These are phyloP conservation scores for Augochlora pura DNA, from an alignment of 1,140 invertebrate genomes.

Conservation along the genomic window DNA sequence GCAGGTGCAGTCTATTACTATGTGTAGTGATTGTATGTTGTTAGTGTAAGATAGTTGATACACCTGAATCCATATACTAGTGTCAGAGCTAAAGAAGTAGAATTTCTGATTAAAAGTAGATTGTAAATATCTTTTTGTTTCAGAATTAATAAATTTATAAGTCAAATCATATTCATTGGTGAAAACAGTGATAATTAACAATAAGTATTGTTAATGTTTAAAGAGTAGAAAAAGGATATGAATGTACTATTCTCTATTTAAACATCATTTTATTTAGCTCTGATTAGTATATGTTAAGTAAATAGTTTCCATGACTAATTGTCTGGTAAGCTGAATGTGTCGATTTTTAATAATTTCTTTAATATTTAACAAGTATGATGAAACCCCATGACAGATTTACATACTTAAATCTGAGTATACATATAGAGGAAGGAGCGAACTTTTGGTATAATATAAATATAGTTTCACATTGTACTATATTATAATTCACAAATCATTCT, in stretches of 20 bases:
- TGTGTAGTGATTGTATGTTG: too few species aligned
- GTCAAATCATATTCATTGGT: neutral
- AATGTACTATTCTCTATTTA: conserved; percentile 21
- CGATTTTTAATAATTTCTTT: conserved; percentile 40
- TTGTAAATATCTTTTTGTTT: conserved; percentile 6
- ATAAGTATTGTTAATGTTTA: neutral
- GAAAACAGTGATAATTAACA: too few species aligned
- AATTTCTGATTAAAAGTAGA: conserved; percentile 21
- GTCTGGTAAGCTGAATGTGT: conserved; percentile 18
- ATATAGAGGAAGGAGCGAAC: conserved; percentile 33
- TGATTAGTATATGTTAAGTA: conserved; percentile 16
- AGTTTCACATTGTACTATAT: conserved; percentile 40
- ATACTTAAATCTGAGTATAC: conserved; percentile 39
- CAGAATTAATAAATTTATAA: neutral
- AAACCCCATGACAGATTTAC: conserved; percentile 53
- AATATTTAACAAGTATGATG: conserved; percentile 38
- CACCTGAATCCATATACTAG: neutral
- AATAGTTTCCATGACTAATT: neutral
- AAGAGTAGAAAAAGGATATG: neutral
- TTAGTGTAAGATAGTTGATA: too few species aligned
- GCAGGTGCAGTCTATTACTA: too few species aligned
- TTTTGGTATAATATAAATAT: conserved; percentile 34
- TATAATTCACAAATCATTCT: conserved; percentile 24
- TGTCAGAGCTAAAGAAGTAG: conserved; percentile 23
- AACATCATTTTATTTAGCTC: conserved; percentile 29